phyloP scores from a whole-genome alignment of 64 coral and sea anemone species.

The Actinia equina region DNA sequence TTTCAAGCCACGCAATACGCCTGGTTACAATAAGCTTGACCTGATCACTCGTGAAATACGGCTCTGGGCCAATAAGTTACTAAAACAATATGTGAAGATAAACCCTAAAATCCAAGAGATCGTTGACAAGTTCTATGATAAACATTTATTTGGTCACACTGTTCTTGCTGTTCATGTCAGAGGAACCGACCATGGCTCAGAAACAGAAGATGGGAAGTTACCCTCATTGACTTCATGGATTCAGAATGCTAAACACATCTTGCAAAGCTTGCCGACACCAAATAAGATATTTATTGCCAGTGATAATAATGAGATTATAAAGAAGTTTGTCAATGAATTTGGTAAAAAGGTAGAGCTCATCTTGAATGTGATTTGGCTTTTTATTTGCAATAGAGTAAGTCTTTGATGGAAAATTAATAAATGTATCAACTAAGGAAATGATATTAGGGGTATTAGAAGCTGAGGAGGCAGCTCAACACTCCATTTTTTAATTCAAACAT shows the following conservation, averaged over 20 bases:
- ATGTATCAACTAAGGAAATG: too few species aligned
- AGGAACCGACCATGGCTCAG: constrained; percentile 61
- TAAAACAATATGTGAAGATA: constrained; percentile 42
- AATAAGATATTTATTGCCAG: constrained; percentile 83
- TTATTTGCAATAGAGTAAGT: too few species aligned
- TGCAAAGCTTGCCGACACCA: constrained; percentile 37
- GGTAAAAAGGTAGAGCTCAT: constrained; percentile 38
- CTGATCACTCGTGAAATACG: constrained; percentile 44
- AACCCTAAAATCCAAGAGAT: constrained; percentile 12
- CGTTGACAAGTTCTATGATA: constrained; percentile 38
- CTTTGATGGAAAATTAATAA: too few species aligned
- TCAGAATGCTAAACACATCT: constrained; percentile 32
- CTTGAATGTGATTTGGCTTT: too few species aligned
- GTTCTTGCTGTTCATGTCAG: constrained; percentile 77
- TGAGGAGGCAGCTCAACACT: neutral
- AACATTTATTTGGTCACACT: constrained; percentile 25
- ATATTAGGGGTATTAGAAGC: too few species aligned
- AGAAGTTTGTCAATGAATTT: constrained; percentile 51
- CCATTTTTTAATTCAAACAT: neutral
- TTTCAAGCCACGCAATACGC: constrained; percentile 12
- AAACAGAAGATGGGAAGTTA: constrained; percentile 42
- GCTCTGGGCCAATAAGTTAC: constrained; percentile 38
- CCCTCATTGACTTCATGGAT: constrained; percentile 47
- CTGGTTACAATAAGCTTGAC: neutral
- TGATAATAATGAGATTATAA: constrained; percentile 68